Evolutionary conservation across 2,888 invertebrate genomes (phyloP), one percentile per base, ranked within the genome.

Genomic region (Punctoribates punctum): DNA sequence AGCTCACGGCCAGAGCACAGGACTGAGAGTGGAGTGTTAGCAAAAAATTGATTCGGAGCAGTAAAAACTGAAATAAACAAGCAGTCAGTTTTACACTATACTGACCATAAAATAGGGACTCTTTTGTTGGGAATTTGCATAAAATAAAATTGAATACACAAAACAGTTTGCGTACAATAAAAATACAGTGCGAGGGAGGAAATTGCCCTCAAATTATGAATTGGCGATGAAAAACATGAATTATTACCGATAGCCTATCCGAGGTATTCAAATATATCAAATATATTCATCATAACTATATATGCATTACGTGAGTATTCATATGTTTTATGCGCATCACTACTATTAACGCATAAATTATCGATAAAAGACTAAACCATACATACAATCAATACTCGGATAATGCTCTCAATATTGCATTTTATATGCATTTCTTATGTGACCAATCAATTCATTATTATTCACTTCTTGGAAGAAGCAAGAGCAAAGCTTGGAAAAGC

Each of bases 141-240:
- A 65, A 65, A 65, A 65, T 65, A 38, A 23, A 29, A 27, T 65
- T 38, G 65, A 65, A 65, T 38, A 17, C 65, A 65, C 9, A 34
- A 57, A 25, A 20, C 13, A 13, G n/a, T 20, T 57, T 65, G n/a
- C 27, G 11, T 38, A 65, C 34, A 34, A 65, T 38, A 65, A 34
- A 34, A 65, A 34, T 38, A n/a, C 38, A 65, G 65, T 65, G 65
- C 38, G 65, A 65, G 65, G 65, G 65, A 65, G 65, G 65, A 65
- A 65, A 65, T 65, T 65, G 65, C 65, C 65, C 65, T 65, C 65
- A 65, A 65, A 65, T 51, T 34, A 65, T 65, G 65, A 65, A 65
- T 65, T 65, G 65, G 34, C 65, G 65, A 65, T 65, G 65, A 65
- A 65, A 65, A 65, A 65, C 65, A 65, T 65, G 65, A 65, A 65